Base-by-base conservation (phyloP, 1,140 invertebrate genomes). In the Popillia japonica region DNA sequence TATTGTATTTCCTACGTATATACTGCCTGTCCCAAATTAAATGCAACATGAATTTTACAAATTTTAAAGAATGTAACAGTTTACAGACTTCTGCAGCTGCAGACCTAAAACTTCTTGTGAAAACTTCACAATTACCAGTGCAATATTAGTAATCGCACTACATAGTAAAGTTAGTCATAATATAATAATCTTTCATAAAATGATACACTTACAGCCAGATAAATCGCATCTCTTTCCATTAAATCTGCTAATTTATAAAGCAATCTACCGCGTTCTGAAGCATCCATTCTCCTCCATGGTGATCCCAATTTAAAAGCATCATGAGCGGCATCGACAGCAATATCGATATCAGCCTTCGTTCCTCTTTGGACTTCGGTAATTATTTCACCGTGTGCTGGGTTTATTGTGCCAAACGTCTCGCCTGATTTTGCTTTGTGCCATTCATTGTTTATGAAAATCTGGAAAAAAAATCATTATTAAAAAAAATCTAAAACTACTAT, bases 391-490 rank as follows among this genome's bases (percentile, higher is more conserved):
- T 92, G 98, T 3, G 94, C 83, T 0, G 98, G 98, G 87, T 99
- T 98, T 20, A 97, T 87, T 0, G 96, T 96, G n/a, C 90, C 88
- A 86, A 99, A 99, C 2, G 93, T 98, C 87, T 96, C 95, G 0
- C 96, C 95, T 72, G 93, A 94, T 55, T 90, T 90, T 0, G 98
- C 94, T 85, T 97, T 94, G 78, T 94, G 92, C 94, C 95, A 99
- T 89, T 99, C 96, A 89, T 99, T 99, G 88, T 99, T 97, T 78
- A 99, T 98, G 84, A 99, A 99, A 64, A 99, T 89, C 97, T 99
- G 83, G 4, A 73, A 27, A 40, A 22, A 0, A 55, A 34, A 34
- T 34, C 4, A 34, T 48, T 2, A 14, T n/a, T n/a, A n/a, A n/a
- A n/a, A n/a, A n/a, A n/a, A n/a, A n/a, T n/a, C n/a, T n/a, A n/a